phyloP scores from a whole-genome alignment of 2,113 vertebrate genomes.

The Reinhardtius hippoglossoides region DNA sequence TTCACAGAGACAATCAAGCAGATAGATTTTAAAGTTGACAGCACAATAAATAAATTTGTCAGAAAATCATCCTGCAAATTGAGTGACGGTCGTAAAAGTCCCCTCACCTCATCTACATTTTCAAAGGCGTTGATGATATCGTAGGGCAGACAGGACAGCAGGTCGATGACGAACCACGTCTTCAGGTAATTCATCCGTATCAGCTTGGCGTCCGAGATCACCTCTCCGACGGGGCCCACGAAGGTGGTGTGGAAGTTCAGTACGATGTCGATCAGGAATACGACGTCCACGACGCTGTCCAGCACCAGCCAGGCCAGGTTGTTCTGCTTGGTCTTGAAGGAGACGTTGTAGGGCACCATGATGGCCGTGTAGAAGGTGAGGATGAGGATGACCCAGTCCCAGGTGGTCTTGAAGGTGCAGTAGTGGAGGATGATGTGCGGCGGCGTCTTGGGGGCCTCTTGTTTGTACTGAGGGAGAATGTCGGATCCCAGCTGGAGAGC shows the following conservation, averaged over 20 bases:
- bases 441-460: slow-evolving; percentile 98
- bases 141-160: slow-evolving; percentile 97
- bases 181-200: slow-evolving; percentile 99
- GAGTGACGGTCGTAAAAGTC: not conserved
- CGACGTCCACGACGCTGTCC: slow-evolving; percentile 98
- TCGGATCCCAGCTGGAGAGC: slow-evolving; percentile 97
- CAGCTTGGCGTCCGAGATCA: slow-evolving; percentile 95
- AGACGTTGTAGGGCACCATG: slow-evolving; percentile 98
- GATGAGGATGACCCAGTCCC: slow-evolving; percentile 99
- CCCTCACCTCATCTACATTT: slow-evolving; percentile 93
- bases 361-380: slow-evolving; percentile 99
- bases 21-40: not conserved
- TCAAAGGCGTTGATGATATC: slow-evolving; percentile 99
- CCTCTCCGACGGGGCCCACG: slow-evolving; percentile 94
- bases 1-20: slow-evolving; percentile 48
- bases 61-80: too few species aligned
- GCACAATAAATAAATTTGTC: not conserved
- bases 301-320: slow-evolving; percentile 96
- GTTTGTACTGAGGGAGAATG: slow-evolving; percentile 98
- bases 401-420: slow-evolving; percentile 98
- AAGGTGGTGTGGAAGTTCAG: slow-evolving; percentile 99
- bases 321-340: slow-evolving; percentile 96
- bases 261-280: slow-evolving; percentile 97
- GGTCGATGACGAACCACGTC: slow-evolving; percentile 98
- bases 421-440: slow-evolving; percentile 99